phyloP scores from a whole-genome alignment of 2,113 vertebrate species.

The Phaetusa simplex region DNA sequence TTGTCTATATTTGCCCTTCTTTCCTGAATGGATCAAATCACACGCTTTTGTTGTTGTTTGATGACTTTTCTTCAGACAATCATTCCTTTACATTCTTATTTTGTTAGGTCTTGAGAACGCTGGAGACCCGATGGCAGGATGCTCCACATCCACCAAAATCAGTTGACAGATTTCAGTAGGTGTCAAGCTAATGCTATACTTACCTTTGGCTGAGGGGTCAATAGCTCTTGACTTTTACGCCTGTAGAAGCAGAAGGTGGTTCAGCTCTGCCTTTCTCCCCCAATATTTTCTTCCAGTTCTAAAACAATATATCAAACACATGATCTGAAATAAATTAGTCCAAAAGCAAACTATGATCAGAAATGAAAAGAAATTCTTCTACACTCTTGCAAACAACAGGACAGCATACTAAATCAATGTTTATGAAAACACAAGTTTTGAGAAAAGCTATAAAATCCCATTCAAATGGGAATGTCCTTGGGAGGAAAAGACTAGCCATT shows the following conservation, averaged over 20 bases:
- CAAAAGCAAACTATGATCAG: background rate
- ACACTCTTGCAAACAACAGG: background rate
- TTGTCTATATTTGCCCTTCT: slow-evolving; percentile 37
- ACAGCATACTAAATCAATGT: background rate
- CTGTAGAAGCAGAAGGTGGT: background rate
- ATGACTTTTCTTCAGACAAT: slow-evolving; percentile 15
- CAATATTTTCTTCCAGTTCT: background rate
- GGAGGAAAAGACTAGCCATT: background rate
- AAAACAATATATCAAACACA: background rate
- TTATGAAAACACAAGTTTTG: background rate
- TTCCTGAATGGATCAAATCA: slow-evolving; percentile 34
- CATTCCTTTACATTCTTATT: slow-evolving; percentile 8
- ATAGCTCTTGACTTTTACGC: background rate
- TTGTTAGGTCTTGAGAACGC: background rate
- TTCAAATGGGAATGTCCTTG: background rate
- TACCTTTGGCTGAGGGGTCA: background rate
- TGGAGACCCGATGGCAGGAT: background rate
- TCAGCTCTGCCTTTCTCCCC: background rate
- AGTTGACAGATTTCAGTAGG: background rate
- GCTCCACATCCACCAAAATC: background rate
- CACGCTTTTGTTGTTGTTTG: slow-evolving; percentile 1
- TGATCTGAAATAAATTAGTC: background rate
- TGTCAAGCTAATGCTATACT: background rate
- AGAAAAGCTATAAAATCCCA: background rate
- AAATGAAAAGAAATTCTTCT: background rate